Base-by-base conservation (phyloP, 2,113 vertebrate genomes). In the Vombatus ursinus region DNA sequence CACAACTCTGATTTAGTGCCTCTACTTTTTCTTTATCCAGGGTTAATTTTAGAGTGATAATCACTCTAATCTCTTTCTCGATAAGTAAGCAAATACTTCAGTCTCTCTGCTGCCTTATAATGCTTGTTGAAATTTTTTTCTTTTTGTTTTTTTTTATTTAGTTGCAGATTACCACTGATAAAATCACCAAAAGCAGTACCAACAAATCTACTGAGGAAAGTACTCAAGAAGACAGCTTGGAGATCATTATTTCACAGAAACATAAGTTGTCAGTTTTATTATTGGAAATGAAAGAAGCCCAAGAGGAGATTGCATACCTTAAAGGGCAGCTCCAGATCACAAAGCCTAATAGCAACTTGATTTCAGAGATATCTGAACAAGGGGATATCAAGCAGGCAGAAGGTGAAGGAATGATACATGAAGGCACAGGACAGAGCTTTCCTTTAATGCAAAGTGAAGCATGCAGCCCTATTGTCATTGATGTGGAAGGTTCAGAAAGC, bases 231-330 rank as follows among this genome's bases (percentile, higher is more conserved):
- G 97, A 92, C 57, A 26, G 96, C 84, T 54, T 96, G 53, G 98
- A 98, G 47, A 97, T 96, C 92, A 94, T 98, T 48, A 92, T 98
- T 95, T 97, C 95, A 84, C 97, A 98, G 96, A 98, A 98, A 37
- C 98, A 98, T 90, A 98, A 97, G 48, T 95, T 99, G 57, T 98
- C 98, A 0, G 53, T 98, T 96, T 98, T 99, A 97, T 96, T 99
- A 92, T 84, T 98, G 61, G 99, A 99, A 96, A 97, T 99, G 91
- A 96, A 98, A 94, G 99, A 99, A 98, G 98, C 99, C 91, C 98
- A 98, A 50, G 98, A 99, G 68, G 98, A 99, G 94, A 98, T 99
- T 61, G 97, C 97, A 52, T 98, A 98, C 51, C 97, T 99, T 92
- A 99, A 99, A 95, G 97, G 95, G 8, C 98, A 99, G 48, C 98